phyloP scores from a whole-genome alignment of 2,797 vertebrate genomes.

The Danio choprae region DNA sequence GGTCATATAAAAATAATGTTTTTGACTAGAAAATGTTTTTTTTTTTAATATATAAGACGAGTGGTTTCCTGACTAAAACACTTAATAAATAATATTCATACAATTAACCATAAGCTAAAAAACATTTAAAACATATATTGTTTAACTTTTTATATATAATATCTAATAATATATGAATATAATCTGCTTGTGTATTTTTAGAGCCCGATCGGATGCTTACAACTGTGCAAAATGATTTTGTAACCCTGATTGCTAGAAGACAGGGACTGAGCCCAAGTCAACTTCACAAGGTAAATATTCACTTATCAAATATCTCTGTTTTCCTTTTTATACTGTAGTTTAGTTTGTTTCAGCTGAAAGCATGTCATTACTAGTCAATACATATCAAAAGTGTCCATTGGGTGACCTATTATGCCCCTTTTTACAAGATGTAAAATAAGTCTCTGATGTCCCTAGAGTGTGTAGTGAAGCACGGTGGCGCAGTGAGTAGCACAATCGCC shows the following conservation, averaged over 20 bases:
- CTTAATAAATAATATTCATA: no score
- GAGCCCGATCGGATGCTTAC: conserved; percentile 51
- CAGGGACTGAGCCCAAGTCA: not conserved
- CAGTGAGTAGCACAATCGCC: no score
- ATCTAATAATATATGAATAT: not conserved
- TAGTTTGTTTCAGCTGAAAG: no score
- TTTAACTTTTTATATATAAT: not conserved
- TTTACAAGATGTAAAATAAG: no score
- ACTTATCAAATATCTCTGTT: not conserved
- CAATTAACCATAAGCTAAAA: no score
- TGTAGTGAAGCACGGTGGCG: no score
- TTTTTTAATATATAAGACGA: no score
- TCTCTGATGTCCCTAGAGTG: no score
- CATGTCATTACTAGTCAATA: no score
- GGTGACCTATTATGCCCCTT: not conserved
- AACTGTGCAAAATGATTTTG: conserved; percentile 58
- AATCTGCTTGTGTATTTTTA: conserved; percentile 39
- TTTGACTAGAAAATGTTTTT: no score
- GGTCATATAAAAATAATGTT: no score
- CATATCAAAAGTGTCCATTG: not conserved
- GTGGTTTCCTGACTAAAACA: no score
- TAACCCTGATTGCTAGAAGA: conserved; percentile 38
- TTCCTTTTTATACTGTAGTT: not conserved
- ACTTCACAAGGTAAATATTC: conserved; percentile 46
- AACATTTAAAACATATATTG: not conserved